A percentile compares a stretch with the other conserved stretches of the same genome.
Evolutionary conservation across 2,797 vertebrate genomes (phyloP).

Genomic region (Acrocephalus scirpaceus): DNA sequence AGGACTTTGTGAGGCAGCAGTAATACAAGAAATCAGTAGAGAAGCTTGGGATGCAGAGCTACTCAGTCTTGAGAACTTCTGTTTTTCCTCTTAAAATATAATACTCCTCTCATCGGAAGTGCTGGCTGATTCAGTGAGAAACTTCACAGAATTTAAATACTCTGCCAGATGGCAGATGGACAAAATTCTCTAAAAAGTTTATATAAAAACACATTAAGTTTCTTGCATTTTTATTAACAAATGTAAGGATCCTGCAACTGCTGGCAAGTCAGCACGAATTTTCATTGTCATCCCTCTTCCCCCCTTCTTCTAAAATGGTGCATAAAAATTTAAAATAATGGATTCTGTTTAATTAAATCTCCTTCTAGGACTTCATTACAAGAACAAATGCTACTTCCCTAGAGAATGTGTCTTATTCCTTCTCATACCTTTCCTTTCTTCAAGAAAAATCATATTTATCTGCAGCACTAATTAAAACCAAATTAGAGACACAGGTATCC

Average conservation of each 20-base stretch:
- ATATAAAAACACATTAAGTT: background rate
- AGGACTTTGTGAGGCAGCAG: background rate
- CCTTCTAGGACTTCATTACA: background rate
- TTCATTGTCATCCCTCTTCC: background rate
- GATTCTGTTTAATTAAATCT: constrained; percentile 15
- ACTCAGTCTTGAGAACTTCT: background rate
- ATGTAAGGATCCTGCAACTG: background rate
- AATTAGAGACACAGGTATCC: background rate
- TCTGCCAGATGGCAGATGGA: background rate
- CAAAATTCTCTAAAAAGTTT: background rate
- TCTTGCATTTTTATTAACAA: background rate
- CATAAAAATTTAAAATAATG: background rate
- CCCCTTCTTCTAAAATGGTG: background rate
- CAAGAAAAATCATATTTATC: background rate
- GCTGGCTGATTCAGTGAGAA: background rate
- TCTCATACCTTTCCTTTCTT: background rate
- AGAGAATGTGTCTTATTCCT: background rate
- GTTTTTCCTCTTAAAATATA: background rate
- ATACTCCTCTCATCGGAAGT: background rate
- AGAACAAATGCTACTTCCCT: background rate
- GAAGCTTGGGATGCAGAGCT: background rate
- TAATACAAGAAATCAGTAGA: background rate
- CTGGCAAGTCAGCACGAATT: background rate
- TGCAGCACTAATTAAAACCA: background rate
- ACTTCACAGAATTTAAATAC: background rate